phyloP scores from a whole-genome alignment of 1,140 invertebrate species.

The Thaumetopoea pityocampa region DNA sequence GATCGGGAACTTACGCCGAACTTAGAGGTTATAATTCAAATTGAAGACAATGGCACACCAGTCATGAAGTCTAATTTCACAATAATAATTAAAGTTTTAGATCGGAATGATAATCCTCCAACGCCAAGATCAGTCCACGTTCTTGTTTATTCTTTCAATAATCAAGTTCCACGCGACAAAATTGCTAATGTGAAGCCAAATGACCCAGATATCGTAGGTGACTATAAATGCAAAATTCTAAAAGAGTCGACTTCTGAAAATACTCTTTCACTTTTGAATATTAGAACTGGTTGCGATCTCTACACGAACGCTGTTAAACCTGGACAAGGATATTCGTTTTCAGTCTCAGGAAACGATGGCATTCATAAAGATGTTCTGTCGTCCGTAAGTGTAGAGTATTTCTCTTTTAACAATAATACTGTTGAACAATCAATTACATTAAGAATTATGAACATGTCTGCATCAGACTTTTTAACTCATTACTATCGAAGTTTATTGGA shows the following conservation, averaged over 20 bases:
- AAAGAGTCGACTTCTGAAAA: conserved; percentile 75
- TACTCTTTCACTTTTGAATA: conserved; percentile 78
- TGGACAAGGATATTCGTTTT: conserved; percentile 83
- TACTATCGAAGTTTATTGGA: conserved; percentile 86
- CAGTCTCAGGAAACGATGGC: conserved; percentile 92
- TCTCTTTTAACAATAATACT: conserved; percentile 87
- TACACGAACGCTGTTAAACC: conserved; percentile 82
- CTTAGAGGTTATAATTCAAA: conserved; percentile 86
- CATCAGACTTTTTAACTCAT: conserved; percentile 84
- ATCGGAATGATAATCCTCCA: conserved; percentile 95
- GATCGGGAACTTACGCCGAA: conserved; percentile 89
- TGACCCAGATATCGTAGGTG: conserved; percentile 90
- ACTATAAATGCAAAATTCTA: conserved; percentile 90
- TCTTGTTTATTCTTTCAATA: conserved; percentile 87
- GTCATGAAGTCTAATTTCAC: conserved; percentile 87
- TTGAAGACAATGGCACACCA: conserved; percentile 92
- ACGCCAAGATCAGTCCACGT: conserved; percentile 88
- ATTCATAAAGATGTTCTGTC: conserved; percentile 89
- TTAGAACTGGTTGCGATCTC: conserved; percentile 87
- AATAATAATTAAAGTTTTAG: conserved; percentile 86
- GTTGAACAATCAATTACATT: conserved; percentile 89
- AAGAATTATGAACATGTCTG: conserved; percentile 83
- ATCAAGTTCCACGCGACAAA: conserved; percentile 83
- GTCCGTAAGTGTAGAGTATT: conserved; percentile 88
- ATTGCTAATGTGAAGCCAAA: conserved; percentile 94